Evolutionary conservation across 2,797 vertebrate genomes (phyloP).

Genomic region (Coregonus sp.): DNA sequence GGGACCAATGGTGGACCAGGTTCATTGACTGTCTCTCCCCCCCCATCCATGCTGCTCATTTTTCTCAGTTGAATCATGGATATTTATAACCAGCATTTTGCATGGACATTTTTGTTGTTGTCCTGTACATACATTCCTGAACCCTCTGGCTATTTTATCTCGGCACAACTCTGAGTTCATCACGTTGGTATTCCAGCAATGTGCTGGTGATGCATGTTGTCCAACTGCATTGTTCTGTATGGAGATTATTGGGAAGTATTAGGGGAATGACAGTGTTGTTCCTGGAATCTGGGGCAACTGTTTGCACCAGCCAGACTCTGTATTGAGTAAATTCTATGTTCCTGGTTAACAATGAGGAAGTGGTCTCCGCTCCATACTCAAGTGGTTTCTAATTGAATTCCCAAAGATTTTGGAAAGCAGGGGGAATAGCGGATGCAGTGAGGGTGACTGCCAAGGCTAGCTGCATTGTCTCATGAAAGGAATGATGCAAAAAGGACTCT

Average conservation of each 20-base stretch:
- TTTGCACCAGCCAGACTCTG: constrained; percentile 21
- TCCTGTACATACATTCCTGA: constrained; percentile 46
- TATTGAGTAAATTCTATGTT: constrained; percentile 3
- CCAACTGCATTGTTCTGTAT: constrained; percentile 39
- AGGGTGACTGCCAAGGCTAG: constrained; percentile 17
- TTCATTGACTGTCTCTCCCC: constrained; percentile 4
- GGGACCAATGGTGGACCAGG: neutral
- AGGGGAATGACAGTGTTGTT: constrained; percentile 48
- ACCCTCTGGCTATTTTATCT: constrained; percentile 48
- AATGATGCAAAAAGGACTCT: neutral
- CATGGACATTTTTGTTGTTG: constrained; percentile 20
- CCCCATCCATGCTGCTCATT: constrained; percentile 47
- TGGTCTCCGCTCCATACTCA: constrained; percentile 25
- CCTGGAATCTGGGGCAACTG: constrained; percentile 37
- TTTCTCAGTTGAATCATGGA: constrained; percentile 43
- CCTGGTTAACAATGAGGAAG: constrained; percentile 1
- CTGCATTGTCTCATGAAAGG: constrained; percentile 2
- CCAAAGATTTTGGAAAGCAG: constrained; percentile 4
- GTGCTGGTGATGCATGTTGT: constrained; percentile 33
- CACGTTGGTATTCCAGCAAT: constrained; percentile 55
- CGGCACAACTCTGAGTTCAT: constrained; percentile 23
- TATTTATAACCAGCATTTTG: constrained; percentile 55
- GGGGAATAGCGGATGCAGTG: constrained; percentile 13
- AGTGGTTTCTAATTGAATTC: constrained; percentile 22
- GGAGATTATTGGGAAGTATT: constrained; percentile 43